A percentile compares a stretch with the other conserved stretches of the same genome.
phyloP scores from a whole-genome alignment of 1,140 invertebrate species.

The Cyclina sinensis region DNA sequence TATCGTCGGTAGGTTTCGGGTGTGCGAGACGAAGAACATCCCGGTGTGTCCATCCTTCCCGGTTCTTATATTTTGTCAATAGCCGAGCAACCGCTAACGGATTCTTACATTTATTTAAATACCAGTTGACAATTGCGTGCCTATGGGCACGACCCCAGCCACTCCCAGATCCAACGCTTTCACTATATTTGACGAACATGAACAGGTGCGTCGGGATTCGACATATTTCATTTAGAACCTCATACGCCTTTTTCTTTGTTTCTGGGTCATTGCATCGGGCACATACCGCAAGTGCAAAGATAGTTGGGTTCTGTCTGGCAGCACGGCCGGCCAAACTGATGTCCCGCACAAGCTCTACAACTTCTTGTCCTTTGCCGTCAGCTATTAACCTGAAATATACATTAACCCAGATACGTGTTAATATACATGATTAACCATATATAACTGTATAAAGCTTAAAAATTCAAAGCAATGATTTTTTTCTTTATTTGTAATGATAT shows the following conservation, averaged over 20 bases:
- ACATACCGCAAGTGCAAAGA: constrained; percentile 85
- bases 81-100: constrained; percentile 89
- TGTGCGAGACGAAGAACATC: constrained; percentile 91
- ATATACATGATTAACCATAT: too few relatives aligned
- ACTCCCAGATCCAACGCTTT: constrained; percentile 69
- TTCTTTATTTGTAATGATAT: too few relatives aligned
- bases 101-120: constrained; percentile 85
- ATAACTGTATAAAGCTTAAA: too few relatives aligned
- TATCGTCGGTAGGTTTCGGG: constrained; percentile 85
- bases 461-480: too few relatives aligned
- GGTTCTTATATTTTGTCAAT: constrained; percentile 89
- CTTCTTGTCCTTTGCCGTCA: constrained; percentile 78
- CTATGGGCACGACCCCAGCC: constrained; percentile 90
- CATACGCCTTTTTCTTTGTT: constrained; percentile 79
- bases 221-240: constrained; percentile 79
- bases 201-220: constrained; percentile 87
- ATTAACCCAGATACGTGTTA: too few relatives aligned
- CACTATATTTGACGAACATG: constrained; percentile 83
- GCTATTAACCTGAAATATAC: constrained; percentile 79
- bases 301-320: constrained; percentile 80
- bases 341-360: constrained; percentile 80
- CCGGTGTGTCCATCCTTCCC: constrained; percentile 91
- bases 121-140: constrained; percentile 89
- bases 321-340: constrained; percentile 84
- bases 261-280: constrained; percentile 74